Evolutionary conservation across 2,888 invertebrate species (phyloP).

Genomic region (Punctoribates punctum): DNA sequence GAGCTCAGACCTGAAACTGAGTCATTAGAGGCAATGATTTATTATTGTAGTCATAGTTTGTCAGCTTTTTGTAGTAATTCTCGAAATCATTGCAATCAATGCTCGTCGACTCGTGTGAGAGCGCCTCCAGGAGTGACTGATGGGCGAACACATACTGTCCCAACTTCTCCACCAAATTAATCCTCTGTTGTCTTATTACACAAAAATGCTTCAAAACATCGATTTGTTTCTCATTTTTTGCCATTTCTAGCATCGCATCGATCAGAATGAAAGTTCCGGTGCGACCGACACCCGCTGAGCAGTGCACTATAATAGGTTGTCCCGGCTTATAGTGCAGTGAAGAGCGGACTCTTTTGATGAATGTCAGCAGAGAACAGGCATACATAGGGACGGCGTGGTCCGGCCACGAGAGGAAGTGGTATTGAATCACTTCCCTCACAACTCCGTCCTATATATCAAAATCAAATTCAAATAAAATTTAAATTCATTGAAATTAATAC

Average conservation of each 20-base stretch:
- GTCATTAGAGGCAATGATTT: constrained; percentile 8
- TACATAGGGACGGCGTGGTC: constrained; percentile 58
- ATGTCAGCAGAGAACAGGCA: constrained; percentile 53
- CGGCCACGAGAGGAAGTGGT: constrained; percentile 60
- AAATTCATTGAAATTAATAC: constrained; percentile 23
- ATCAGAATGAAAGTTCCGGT: constrained; percentile 48
- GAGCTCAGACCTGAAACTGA: constrained; percentile 37
- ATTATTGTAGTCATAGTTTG: constrained; percentile 15
- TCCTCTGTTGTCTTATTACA: constrained; percentile 47
- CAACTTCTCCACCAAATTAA: constrained; percentile 47
- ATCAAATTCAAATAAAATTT: not conserved
- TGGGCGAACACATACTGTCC: constrained; percentile 48
- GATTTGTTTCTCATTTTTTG: constrained; percentile 46
- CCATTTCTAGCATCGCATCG: constrained; percentile 46
- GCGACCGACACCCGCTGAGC: constrained; percentile 48
- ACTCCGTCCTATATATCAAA: constrained; percentile 9
- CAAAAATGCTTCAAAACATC: constrained; percentile 48
- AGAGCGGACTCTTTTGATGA: constrained; percentile 44
- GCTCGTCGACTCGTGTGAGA: constrained; percentile 41
- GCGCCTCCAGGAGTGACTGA: constrained; percentile 47
- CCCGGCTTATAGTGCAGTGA: constrained; percentile 40
- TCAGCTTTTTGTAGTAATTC: constrained; percentile 19
- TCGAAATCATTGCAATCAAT: constrained; percentile 36
- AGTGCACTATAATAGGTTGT: constrained; percentile 47
- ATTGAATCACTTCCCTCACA: constrained; percentile 53